Percentiles rank a stretch among this genome's conserved stretches.
These are phyloP conservation scores for Holocentrus rufus DNA, from an alignment of 2,797 vertebrate genomes.

Conservation along the genomic window DNA sequence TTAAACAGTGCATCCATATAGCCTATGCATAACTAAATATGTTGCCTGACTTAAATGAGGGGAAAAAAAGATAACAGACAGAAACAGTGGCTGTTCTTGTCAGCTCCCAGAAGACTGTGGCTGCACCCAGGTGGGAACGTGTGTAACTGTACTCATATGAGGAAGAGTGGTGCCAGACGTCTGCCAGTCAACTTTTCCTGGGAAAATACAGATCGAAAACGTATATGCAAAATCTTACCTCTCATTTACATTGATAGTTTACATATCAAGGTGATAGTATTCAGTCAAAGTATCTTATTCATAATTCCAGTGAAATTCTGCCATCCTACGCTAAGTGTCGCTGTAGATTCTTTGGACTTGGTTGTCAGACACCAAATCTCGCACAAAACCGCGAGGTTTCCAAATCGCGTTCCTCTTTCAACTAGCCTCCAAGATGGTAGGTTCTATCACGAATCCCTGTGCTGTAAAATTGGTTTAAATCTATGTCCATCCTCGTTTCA, in stretches of 20 bases:
- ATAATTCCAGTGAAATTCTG: not conserved
- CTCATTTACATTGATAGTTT: too few species aligned
- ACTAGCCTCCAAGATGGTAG: constrained; percentile 83
- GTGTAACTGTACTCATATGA: too few species aligned
- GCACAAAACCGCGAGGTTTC: constrained; percentile 79
- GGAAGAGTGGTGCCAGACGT: too few species aligned
- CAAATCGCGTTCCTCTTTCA: constrained; percentile 78
- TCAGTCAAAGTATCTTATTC: not conserved
- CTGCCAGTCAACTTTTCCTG: too few species aligned
- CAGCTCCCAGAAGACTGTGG: too few species aligned
- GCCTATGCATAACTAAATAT: not conserved
- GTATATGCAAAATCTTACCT: too few species aligned
- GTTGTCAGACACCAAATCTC: constrained; percentile 65
- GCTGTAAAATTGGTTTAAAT: constrained; percentile 45
- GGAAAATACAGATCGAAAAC: too few species aligned
- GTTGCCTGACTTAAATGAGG: too few species aligned
- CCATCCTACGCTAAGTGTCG: constrained; percentile 46
- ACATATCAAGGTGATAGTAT: too few species aligned
- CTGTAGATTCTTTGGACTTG: constrained; percentile 38
- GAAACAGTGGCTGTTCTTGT: too few species aligned
- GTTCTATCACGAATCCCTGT: constrained; percentile 49
- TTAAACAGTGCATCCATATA: not conserved
- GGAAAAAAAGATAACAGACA: too few species aligned
- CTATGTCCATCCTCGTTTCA: constrained; percentile 68
- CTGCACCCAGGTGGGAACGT: too few species aligned